Base-by-base conservation (phyloP, 2,888 invertebrate species). In the Mactromeris polynyma region DNA sequence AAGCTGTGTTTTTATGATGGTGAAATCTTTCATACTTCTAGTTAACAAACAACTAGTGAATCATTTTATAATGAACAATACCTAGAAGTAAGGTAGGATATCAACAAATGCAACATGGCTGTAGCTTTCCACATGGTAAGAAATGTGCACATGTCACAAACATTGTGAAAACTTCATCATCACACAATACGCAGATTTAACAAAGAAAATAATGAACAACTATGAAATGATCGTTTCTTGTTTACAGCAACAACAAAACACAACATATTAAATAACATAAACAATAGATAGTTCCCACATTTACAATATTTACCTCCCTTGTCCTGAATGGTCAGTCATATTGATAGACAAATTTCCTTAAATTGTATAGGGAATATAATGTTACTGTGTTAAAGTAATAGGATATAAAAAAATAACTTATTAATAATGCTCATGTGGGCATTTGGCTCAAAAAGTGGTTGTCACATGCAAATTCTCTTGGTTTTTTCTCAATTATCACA, bases 241-340 rank as follows among this genome's bases (percentile, higher is more conserved):
- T 73, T 73, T 73, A 73, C n/a, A 73, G 17, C 33, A 73, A 73
- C 73, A 73, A 73, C 73, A 73, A 73, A 73, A 73, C 3, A 73
- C 36, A 73, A 73, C 36, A 73, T 33, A 36, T 73, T 73, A 73
- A 73, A 73, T 73, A 73, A 73, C 36, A 33, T 73, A 73, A 73
- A 36, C 73, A 73, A 19, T 73, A 73, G 51, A 51, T 51, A 51
- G n/a, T n/a, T n/a, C 14, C 51, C 14, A 51, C 2, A n/a, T n/a
- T n/a, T n/a, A n/a, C n/a, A n/a, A n/a, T n/a, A n/a, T n/a, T n/a
- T n/a, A n/a, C n/a, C n/a, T n/a, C n/a, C n/a, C n/a, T n/a, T n/a
- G n/a, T n/a, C n/a, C n/a, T n/a, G n/a, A n/a, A n/a, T n/a, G n/a
- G n/a, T n/a, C n/a, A n/a, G n/a, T n/a, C n/a, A n/a, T n/a, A n/a